Conservation (phyloP, 2,888 invertebrate genomes). For the Epinotia nisella region DNA sequence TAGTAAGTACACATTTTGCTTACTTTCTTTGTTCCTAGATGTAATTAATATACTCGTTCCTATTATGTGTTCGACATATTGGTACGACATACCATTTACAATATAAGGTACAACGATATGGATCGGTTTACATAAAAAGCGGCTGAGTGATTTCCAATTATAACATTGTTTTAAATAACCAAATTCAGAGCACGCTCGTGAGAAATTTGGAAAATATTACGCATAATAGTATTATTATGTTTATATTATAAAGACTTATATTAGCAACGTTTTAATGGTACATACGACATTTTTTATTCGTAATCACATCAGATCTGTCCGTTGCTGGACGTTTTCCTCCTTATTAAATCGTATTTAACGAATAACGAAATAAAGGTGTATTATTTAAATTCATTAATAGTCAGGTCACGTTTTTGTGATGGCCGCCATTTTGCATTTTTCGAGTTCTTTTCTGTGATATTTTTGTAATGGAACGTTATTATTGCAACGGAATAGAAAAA, state of each 20-base stretch:
- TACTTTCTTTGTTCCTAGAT: no score
- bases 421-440: constrained; percentile 37
- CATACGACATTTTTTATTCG: background rate
- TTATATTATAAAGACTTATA: background rate
- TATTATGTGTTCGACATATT: background rate
- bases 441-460: constrained; percentile 26
- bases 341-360: constrained; percentile 49
- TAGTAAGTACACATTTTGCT: no score
- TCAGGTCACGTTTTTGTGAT: constrained; percentile 47
- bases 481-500: background rate
- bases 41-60: no score
- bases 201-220: constrained; percentile 48
- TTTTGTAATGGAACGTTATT: background rate
- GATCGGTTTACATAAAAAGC: background rate
- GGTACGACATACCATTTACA: no score
- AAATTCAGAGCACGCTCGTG: constrained; percentile 43
- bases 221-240: constrained; percentile 54
- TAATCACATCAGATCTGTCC: constrained; percentile 47
- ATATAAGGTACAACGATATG: background rate
- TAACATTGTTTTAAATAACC: constrained; percentile 1
- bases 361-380: constrained; percentile 49
- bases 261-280: no score
- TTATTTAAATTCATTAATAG: constrained; percentile 51
- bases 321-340: constrained; percentile 48
- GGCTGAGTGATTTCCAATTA: background rate